Conservation (phyloP, 2,113 vertebrate species). For the Paracanthobrama guichenoti region DNA sequence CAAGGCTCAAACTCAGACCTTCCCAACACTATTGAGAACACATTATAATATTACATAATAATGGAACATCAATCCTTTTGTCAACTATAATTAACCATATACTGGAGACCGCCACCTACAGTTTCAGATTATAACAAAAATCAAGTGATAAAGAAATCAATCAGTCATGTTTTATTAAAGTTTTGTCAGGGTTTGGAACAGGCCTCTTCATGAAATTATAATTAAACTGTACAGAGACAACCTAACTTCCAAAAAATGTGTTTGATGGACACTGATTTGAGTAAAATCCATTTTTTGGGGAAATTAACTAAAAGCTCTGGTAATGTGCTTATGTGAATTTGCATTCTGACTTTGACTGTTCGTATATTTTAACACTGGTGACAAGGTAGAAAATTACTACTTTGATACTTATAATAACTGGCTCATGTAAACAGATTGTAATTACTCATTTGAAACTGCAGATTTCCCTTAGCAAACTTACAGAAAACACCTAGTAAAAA, state of each 20-base stretch:
- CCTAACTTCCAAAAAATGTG: neutral
- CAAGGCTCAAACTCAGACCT: slow-evolving; percentile 30
- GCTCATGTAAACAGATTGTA: neutral
- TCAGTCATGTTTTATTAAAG: slow-evolving; percentile 61
- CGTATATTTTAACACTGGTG: slow-evolving; percentile 1
- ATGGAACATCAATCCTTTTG: slow-evolving; percentile 57
- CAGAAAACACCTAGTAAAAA: neutral
- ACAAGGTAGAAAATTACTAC: slow-evolving; percentile 13
- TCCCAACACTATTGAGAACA: neutral
- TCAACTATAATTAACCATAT: slow-evolving; percentile 25
- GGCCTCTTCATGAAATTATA: slow-evolving; percentile 21
- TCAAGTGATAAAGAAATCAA: slow-evolving; percentile 45
- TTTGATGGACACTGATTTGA: neutral
- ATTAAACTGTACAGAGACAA: slow-evolving; percentile 33
- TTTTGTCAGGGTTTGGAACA: neutral
- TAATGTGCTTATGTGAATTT: neutral
- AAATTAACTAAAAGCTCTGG: neutral
- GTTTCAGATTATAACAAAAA: too few relatives aligned
- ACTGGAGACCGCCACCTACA: neutral
- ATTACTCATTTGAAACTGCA: slow-evolving; percentile 31
- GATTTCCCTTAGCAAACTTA: neutral
- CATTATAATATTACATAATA: slow-evolving; percentile 49
- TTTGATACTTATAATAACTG: slow-evolving; percentile 38
- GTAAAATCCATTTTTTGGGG: neutral
- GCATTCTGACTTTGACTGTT: neutral